Evolutionary conservation across 2,888 invertebrate genomes (phyloP), one percentile per base, ranked within the genome.

Genomic region (Noctuana brunneofusca): DNA sequence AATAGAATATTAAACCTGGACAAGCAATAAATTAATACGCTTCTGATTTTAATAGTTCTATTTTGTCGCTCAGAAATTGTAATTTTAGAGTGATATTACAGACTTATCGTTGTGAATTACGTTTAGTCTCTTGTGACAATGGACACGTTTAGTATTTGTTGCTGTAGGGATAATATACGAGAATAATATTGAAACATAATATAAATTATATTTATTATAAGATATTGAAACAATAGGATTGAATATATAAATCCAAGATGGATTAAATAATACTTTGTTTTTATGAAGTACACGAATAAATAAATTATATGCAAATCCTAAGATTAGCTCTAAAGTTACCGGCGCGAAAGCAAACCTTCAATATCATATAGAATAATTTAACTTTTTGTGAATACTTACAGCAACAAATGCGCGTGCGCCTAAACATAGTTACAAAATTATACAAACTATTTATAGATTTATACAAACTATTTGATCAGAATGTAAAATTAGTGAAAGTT

Each of bases 401-500:
- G 24, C 49, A 27, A 49, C 49, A 49, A 24, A 27, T 49, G 24
- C 49, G 27, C 49, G 49, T 49, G 49, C 48, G 20, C 48, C 16
- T 48, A 22, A 20, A 12, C 49, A 49, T 11, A 35, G 53, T 53
- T 48, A 68, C 55, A 43, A 43, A 56, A 48, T 53, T 60, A 66
- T 58, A 54, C 46, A 60, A 46, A 50, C 66, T 65, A 69, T 67
- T 68, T 74, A 74, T 74, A 59, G 52, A 59, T 52, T 30, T 73
- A 72, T 75, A 74, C 71, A 71, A 74, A 68, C 73, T 82, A 75
- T 81, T 79, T 76, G 75, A 75, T 75, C 75, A 76, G 67, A 76
- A 35, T 43, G 69, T 77, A 68, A 72, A 69, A 65, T 73, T 68
- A 69, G 64, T 65, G 63, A 62, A 68, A 77, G 75, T 77, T 75